phyloP scores from a whole-genome alignment of 2,888 invertebrate genomes.

The Plutella xylostella region DNA sequence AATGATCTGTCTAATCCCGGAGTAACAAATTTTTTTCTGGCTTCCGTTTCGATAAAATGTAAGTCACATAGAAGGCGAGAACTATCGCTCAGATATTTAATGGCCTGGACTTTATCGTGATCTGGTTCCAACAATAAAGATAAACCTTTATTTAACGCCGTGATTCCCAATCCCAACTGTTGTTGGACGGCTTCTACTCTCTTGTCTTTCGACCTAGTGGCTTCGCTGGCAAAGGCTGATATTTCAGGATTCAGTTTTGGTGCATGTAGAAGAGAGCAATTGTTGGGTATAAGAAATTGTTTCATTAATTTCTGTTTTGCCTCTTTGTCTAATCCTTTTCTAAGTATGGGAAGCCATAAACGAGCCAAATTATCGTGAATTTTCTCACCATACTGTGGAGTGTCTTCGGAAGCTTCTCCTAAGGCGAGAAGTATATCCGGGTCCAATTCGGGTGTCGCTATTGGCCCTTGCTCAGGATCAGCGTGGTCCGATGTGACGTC shows the following conservation, averaged over 20 bases:
- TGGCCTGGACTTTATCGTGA: slow-evolving; percentile 15
- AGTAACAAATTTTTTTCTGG: too few species aligned
- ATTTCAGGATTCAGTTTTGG: not conserved
- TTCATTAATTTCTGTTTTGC: not conserved
- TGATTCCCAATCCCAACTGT: slow-evolving; percentile 12
- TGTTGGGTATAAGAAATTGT: not conserved
- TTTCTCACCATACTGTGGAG: not conserved
- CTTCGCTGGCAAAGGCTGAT: not conserved
- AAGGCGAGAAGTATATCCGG: slow-evolving; percentile 8
- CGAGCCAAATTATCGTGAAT: not conserved
- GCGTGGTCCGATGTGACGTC: not conserved
- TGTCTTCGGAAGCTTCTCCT: too few species aligned
- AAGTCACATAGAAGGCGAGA: slow-evolving; percentile 16
- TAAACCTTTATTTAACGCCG: slow-evolving; percentile 16
- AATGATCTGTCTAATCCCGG: slow-evolving; percentile 16
- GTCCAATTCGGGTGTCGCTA: not conserved
- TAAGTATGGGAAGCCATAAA: not conserved
- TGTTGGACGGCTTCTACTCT: slow-evolving; percentile 3
- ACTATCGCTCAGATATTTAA: too few species aligned
- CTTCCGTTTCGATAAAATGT: slow-evolving; percentile 9
- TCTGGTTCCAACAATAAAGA: slow-evolving; percentile 8
- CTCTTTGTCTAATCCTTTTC: not conserved
- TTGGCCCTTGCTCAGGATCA: not conserved
- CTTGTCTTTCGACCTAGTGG: not conserved
- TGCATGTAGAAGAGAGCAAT: not conserved